A percentile compares a stretch with the other conserved stretches of the same genome.
Conservation (phyloP, 2,797 vertebrate species). For the Craterocephalus amniculus region DNA sequence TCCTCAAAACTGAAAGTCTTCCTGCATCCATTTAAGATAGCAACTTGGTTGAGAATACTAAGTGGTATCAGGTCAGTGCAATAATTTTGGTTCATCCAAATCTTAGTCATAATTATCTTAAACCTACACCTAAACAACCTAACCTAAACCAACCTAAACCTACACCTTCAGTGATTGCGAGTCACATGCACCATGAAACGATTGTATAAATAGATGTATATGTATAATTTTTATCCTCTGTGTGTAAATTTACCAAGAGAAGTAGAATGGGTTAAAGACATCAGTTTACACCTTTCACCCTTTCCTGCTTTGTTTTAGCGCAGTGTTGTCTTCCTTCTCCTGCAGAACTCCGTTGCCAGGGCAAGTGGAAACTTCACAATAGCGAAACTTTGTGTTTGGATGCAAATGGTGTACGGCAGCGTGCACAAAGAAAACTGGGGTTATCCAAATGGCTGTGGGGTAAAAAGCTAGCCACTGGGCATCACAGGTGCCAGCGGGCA, state of each 20-base stretch:
- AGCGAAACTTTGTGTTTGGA: slow-evolving; percentile 76
- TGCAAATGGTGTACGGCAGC: slow-evolving; percentile 67
- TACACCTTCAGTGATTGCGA: slow-evolving; percentile 3
- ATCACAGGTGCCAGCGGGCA: slow-evolving; percentile 83
- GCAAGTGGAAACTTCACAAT: slow-evolving; percentile 58
- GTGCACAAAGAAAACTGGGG: slow-evolving; percentile 74
- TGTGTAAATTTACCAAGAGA: neutral
- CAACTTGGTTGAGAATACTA: slow-evolving; percentile 85
- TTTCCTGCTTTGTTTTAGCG: slow-evolving; percentile 11
- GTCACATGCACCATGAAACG: slow-evolving; percentile 1
- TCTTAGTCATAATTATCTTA: slow-evolving; percentile 35
- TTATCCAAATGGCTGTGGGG: slow-evolving; percentile 82
- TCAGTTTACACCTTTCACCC: slow-evolving; percentile 7
- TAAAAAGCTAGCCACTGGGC: slow-evolving; percentile 82
- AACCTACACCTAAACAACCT: no score
- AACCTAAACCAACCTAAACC: no score
- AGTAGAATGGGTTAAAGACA: neutral
- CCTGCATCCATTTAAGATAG: slow-evolving; percentile 84
- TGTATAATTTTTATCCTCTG: neutral
- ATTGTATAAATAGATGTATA: neutral
- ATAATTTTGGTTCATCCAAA: slow-evolving; percentile 14
- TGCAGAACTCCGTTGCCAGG: slow-evolving; percentile 9
- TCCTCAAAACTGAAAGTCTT: slow-evolving; percentile 91
- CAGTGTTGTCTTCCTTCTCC: slow-evolving; percentile 15
- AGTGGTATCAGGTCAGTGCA: slow-evolving; percentile 38